Base-by-base conservation (phyloP, 1,140 invertebrate genomes). In the Bacillus rossius region DNA sequence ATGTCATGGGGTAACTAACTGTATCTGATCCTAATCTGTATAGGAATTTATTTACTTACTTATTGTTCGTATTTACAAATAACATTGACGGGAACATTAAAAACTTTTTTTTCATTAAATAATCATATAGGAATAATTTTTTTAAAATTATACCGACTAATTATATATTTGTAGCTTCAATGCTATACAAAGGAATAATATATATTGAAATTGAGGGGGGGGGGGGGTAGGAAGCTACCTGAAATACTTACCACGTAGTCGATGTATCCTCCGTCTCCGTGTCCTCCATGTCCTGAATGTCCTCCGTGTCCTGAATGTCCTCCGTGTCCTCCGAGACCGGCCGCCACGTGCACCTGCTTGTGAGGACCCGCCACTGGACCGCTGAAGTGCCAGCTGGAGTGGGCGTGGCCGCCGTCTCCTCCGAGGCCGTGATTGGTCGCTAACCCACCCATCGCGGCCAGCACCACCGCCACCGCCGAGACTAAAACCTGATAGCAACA, bases 301-400 rank as follows among this genome's bases (percentile, higher is more conserved):
- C 10, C 38, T 40, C 38, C 38, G 10, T 40, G 38, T 13, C 10
- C 38, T n/a, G 38, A 10, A 8, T 34, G 23, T 2, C 4, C 1
- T 2, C 50, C 50, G 8, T 37, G 13, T 2, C 29, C 49, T 0
- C 49, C 49, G 20, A n/a, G 3, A 7, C 50, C 51, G 23, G 14
- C 14, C 10, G 4, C 3, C 1, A 14, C 51, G 10, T 37, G n/a
- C 38, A 76, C 65, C 59, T 71, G 64, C 16, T 65, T 61, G 37
- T 68, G 70, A 14, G 71, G 63, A 16, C 73, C 74, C 10, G 64
- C 61, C 14, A 76, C 74, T 0, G 75, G 75, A 17, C 74, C 75
- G 19, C 72, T 69, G 55, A 74, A 76, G 58, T 76, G 71, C 55
- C 74, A 72, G 55, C 75, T 75, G 8, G 75, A 76, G 47, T 72